Conservation (phyloP, 2,888 invertebrate species). For the Selenia dentaria region DNA sequence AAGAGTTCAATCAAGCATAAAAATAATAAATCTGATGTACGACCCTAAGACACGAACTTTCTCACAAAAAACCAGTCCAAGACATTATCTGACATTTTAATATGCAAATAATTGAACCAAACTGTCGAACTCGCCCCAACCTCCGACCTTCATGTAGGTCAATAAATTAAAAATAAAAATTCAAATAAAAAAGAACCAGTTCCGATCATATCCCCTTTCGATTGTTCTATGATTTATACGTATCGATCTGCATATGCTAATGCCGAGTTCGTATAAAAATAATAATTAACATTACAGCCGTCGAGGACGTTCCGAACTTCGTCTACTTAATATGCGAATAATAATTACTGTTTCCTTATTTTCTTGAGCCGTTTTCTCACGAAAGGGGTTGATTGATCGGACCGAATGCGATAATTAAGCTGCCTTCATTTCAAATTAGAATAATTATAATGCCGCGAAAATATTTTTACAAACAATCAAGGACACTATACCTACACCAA, state of each 20-base stretch:
- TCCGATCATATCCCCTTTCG: slow-evolving; percentile 50
- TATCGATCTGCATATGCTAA: slow-evolving; percentile 77
- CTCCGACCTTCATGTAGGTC: slow-evolving; percentile 59
- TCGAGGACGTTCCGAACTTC: slow-evolving; percentile 42
- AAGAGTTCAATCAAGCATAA: slow-evolving; percentile 55
- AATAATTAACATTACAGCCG: slow-evolving; percentile 62
- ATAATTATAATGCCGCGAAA: slow-evolving; percentile 24
- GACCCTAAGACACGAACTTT: slow-evolving; percentile 47
- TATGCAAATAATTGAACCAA: slow-evolving; percentile 74
- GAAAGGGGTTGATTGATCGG: slow-evolving; percentile 71
- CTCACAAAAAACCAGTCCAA: slow-evolving; percentile 62
- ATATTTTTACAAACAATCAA: slow-evolving; percentile 8
- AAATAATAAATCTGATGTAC: slow-evolving; percentile 56
- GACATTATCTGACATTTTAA: slow-evolving; percentile 54
- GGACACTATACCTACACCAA: background rate
- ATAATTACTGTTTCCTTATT: slow-evolving; percentile 76
- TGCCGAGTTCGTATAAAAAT: slow-evolving; percentile 53
- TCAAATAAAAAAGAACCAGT: slow-evolving; percentile 46
- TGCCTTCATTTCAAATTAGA: slow-evolving; percentile 24
- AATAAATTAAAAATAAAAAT: slow-evolving; percentile 73
- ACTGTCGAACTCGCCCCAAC: slow-evolving; percentile 52
- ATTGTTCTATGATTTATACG: slow-evolving; percentile 83
- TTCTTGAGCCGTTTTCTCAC: slow-evolving; percentile 72
- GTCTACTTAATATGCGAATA: slow-evolving; percentile 80
- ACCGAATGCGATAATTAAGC: slow-evolving; percentile 41